Evolutionary conservation across 23 tunicate genomes (phyloP).

Genomic region (Halocynthia aurantium): DNA sequence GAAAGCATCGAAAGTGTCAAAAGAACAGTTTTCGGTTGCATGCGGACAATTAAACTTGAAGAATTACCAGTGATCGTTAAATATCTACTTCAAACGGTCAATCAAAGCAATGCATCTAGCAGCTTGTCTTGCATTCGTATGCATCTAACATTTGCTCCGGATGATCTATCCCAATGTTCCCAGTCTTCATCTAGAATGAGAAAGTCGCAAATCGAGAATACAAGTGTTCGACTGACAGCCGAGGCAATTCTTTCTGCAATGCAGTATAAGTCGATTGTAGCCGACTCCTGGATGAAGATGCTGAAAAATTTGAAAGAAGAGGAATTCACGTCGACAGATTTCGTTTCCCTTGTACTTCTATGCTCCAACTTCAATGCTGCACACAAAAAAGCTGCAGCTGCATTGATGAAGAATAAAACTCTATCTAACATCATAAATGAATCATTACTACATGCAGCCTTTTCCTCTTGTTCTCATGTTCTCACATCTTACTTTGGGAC

Average conservation of each 20-base stretch:
- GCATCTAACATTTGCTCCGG: conserved; percentile 5
- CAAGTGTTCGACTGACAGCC: conserved; percentile 42
- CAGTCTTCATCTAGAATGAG: not conserved
- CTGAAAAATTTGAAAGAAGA: conserved; percentile 27
- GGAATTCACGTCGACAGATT: conserved; percentile 18
- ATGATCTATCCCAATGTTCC: conserved; percentile 7
- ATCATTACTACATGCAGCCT: conserved; percentile 14
- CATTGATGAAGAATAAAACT: conserved; percentile 1
- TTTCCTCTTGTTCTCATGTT: conserved; percentile 41
- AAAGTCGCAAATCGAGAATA: not conserved
- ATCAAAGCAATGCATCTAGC: conserved; percentile 28
- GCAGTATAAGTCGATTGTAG: conserved; percentile 39
- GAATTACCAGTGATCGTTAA: conserved; percentile 56
- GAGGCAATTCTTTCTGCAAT: conserved; percentile 49
- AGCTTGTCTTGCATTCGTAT: conserved; percentile 3
- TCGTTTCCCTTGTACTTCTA: not conserved
- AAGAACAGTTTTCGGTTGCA: conserved; percentile 30
- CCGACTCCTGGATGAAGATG: conserved; percentile 53
- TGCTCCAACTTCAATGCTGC: conserved; percentile 9
- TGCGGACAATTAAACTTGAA: conserved; percentile 34
- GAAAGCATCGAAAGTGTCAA: conserved; percentile 25
- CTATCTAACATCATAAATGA: not conserved
- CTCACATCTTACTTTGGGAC: conserved; percentile 30
- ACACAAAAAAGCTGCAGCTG: conserved; percentile 4
- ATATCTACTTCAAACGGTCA: conserved; percentile 58